Percentiles rank a stretch among this genome's conserved stretches.
Evolutionary conservation across 2,113 vertebrate genomes (phyloP).

Genomic region (Pao palembangensis): DNA sequence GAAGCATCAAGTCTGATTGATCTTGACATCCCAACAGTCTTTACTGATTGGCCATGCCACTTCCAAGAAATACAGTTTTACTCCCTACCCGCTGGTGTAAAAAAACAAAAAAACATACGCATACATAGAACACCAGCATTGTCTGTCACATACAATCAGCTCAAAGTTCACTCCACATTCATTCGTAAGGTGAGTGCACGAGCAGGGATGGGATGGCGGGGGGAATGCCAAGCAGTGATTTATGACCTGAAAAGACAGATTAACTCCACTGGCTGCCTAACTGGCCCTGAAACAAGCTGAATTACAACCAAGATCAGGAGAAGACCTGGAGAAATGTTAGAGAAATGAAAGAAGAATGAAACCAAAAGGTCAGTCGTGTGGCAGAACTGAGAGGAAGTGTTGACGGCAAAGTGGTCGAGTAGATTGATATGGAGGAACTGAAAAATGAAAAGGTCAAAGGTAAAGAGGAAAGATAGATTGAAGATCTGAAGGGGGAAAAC

Average conservation of each 20-base stretch:
- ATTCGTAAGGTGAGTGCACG: constrained; percentile 36
- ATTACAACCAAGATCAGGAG: constrained; percentile 68
- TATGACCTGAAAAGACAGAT: constrained; percentile 76
- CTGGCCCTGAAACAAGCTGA: constrained; percentile 75
- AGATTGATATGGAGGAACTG: constrained; percentile 52
- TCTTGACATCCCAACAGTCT: constrained; percentile 52
- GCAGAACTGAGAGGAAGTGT: constrained; percentile 53
- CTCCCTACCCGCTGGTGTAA: constrained; percentile 46
- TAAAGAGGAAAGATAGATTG: constrained; percentile 63
- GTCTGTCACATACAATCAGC: constrained; percentile 55
- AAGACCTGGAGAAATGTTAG: constrained; percentile 53
- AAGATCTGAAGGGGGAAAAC: constrained; percentile 44
- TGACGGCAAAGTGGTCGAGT: constrained; percentile 59
- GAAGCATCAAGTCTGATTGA: constrained; percentile 49
- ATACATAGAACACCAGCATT: constrained; percentile 50
- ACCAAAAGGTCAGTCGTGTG: constrained; percentile 65
- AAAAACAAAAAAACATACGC: constrained; percentile 36
- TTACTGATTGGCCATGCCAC: constrained; percentile 58
- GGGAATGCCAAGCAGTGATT: constrained; percentile 64
- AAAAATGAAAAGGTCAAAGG: constrained; percentile 71
- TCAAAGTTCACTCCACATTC: constrained; percentile 40
- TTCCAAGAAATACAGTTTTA: constrained; percentile 44
- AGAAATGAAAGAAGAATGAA: constrained; percentile 60
- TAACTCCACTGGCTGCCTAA: constrained; percentile 76
- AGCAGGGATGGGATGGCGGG: constrained; percentile 10